These are phyloP conservation scores for Premnoplex brunnescens DNA, from an alignment of 2,797 vertebrate species.

Conservation along the genomic window DNA sequence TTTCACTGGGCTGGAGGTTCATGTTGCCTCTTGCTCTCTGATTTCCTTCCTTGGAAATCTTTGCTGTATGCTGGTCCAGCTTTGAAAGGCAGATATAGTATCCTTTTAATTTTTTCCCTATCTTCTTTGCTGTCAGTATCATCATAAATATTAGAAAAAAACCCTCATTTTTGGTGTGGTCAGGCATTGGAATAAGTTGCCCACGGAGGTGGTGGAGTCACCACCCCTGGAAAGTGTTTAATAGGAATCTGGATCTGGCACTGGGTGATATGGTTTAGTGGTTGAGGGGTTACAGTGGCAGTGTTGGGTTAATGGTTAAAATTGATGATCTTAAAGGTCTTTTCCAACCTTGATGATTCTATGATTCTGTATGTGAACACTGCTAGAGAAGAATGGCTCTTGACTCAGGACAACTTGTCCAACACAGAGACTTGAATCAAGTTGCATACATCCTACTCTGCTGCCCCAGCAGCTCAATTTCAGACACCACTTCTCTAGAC, in stretches of 20 bases:
- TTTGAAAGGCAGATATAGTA: background rate
- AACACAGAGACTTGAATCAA: background rate
- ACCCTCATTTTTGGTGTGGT: background rate
- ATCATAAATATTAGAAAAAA: background rate
- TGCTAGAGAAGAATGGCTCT: background rate
- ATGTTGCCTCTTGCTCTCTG: background rate
- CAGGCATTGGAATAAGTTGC: background rate
- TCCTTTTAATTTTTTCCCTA: background rate
- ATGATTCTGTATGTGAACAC: background rate
- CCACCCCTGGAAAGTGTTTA: background rate
- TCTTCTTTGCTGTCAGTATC: background rate
- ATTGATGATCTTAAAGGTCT: background rate
- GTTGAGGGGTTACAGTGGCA: background rate
- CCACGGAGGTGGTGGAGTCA: background rate
- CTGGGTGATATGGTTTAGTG: background rate
- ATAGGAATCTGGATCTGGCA: rapidly evolving
- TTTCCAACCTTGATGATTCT: background rate
- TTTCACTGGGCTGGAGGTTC: background rate
- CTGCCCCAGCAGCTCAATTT: background rate
- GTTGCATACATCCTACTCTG: background rate
- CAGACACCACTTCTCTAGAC: background rate
- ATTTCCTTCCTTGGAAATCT: background rate
- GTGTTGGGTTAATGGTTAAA: background rate
- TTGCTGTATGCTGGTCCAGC: background rate
- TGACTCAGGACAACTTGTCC: background rate